Evolutionary conservation across 2,888 invertebrate genomes (phyloP).

Genomic region (Aleiodes testaceus): DNA sequence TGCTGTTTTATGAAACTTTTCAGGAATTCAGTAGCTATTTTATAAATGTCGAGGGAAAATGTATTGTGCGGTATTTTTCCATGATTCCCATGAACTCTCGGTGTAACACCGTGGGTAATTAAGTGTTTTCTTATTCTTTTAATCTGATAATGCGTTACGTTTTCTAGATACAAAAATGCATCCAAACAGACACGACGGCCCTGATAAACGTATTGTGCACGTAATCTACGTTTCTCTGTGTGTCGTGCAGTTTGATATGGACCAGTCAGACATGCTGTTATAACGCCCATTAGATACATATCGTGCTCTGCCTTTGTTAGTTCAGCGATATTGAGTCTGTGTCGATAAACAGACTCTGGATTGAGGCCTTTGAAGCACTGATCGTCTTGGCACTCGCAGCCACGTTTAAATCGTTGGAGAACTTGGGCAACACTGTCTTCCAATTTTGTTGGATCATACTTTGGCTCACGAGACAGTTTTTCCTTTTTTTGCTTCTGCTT

Average conservation of each 20-base stretch:
- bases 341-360: conserved; percentile 84
- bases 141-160: conserved; percentile 85
- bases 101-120: conserved; percentile 85
- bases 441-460: conserved; percentile 78
- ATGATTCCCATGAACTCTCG: conserved; percentile 85
- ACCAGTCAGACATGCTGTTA: conserved; percentile 86
- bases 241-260: conserved; percentile 81
- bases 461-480: conserved; percentile 56
- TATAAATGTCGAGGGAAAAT: conserved; percentile 85
- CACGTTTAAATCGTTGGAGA: conserved; percentile 80
- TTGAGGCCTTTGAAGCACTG: conserved; percentile 85
- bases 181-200: conserved; percentile 85
- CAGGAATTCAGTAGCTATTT: conserved; percentile 84
- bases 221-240: conserved; percentile 81
- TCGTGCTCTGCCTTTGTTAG: conserved; percentile 87
- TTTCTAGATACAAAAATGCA: conserved; percentile 85
- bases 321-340: conserved; percentile 85
- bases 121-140: conserved; percentile 86
- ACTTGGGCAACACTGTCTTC: conserved; percentile 83
- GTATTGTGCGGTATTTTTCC: conserved; percentile 88
- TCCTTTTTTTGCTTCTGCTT: conserved; percentile 67
- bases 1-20: conserved; percentile 83
- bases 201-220: conserved; percentile 86
- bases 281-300: conserved; percentile 90
- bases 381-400: conserved; percentile 85